Base-by-base conservation (phyloP, 2,888 invertebrate species). In the Papilio demoleus region DNA sequence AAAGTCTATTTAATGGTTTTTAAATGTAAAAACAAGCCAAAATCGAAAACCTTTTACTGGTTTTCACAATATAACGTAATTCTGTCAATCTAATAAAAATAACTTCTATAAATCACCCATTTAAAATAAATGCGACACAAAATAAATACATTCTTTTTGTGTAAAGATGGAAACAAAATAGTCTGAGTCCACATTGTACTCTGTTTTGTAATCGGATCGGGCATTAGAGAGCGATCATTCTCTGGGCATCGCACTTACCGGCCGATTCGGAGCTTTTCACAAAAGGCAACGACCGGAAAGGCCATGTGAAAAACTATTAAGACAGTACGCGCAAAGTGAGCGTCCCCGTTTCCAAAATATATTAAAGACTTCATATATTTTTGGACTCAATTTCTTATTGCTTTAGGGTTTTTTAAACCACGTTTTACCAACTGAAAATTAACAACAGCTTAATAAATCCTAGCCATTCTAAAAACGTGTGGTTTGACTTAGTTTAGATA, bases 211-310 rank as follows among this genome's bases (percentile, higher is more conserved):
- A 60, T 68, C 71, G 70, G 72, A 73, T 72, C 71, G 74, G 73
- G 74, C 79, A 83, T 86, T 86, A 84, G 82, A 73, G 73, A 71
- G 71, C 80, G 78, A 86, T 84, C 80, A 79, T 82, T 84, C 81
- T 81, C 83, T 82, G 74, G 75, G 60, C 62, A 72, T 76, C 73
- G 77, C 81, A 78, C 77, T 83, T 79, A 80, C 79, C 73, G 73
- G 74, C 67, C 76, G 71, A 75, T 77, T 76, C 75, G 70, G 68
- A 72, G 61, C 65, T 70, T 72, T 70, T 70, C 50, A 66, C 72
- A 70, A 72, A 68, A 75, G 72, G 75, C 77, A 80, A 75, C 75
- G 72, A 73, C 65, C 71, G 71, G 72, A 75, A 75, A 74, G 75
- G 58, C 74, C 74, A 71, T 74, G 73, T 75, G 73, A 75, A 76